Evolutionary conservation across 2,797 vertebrate species (phyloP), one percentile per base, ranked within the genome.

Genomic region (Gymnodraco acuticeps): DNA sequence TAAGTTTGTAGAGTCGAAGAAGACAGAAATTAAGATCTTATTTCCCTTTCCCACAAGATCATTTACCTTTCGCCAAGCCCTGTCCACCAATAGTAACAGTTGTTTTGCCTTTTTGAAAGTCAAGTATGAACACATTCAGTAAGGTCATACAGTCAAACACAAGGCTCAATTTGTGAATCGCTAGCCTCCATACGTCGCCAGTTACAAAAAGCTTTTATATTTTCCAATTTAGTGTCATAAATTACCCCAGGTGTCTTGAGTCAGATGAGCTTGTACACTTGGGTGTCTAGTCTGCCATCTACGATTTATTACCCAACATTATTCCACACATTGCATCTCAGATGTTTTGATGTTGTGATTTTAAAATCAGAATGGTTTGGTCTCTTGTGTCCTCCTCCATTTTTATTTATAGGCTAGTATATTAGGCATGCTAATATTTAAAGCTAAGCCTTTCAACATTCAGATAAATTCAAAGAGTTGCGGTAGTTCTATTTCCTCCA

Each of bases 371-470:
- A 8, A 7, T 17, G 8, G 5, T 38, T 64, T 41, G 2, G 3
- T 31, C 15, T 3, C 20, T 16, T 15, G 17, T 9, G 6, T 10
- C 13, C 51, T 27, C 51, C 17, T 31, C 52, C 15, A n/a, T n/a
- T 66, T 65, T 13, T 46, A 33, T 54, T 54, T n/a, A 23, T 19
- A 16, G 8, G 1, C 15, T 13, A 17, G 41, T 23, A 27, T 47
- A 54, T 10, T 19, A 8, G 7, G 43, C 33, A 52, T 59, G 52
- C 23, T 31, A 58, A 48, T 4, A 4, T 42, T 31, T 16, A 12
- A 42, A 54, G 33, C 33, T 38, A 7, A 38, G n/a, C 16, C 33
- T 63, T 59, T 52, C 38, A 61, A 75, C 58, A 77, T 63, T 48
- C 11, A 42, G 27, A 54, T 42, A 48, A 59, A 65, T n/a, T 3